Conservation (phyloP, 2,888 invertebrate species). For the Tineola bisselliella region DNA sequence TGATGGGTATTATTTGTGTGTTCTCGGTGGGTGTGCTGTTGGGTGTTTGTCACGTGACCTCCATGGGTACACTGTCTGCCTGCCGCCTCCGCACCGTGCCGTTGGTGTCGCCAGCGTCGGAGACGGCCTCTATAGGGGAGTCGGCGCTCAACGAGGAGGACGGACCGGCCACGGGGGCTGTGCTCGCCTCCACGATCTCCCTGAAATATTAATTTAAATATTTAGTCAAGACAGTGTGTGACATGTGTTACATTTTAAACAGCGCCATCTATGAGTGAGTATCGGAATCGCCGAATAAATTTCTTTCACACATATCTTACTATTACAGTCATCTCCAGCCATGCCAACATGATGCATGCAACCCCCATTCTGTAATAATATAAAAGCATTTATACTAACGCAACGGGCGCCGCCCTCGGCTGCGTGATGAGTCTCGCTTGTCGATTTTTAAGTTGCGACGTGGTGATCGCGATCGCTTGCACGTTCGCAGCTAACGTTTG, state of each 20-base stretch:
- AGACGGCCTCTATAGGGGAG: constrained; percentile 13
- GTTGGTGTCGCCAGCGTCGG: constrained; percentile 21
- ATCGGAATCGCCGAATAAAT: too few relatives aligned
- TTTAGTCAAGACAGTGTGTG: too few relatives aligned
- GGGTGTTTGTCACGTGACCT: constrained; percentile 56
- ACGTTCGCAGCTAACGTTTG: constrained; percentile 38
- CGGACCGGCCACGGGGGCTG: constrained; percentile 23
- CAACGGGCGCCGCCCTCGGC: constrained; percentile 28
- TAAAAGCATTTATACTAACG: constrained; percentile 27
- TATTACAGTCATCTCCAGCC: not conserved
- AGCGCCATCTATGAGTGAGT: not conserved
- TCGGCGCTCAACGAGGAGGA: constrained; percentile 19
- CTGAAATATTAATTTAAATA: constrained; percentile 23
- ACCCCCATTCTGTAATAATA: too few relatives aligned
- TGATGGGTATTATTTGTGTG: not conserved
- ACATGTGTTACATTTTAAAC: too few relatives aligned
- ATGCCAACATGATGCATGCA: too few relatives aligned
- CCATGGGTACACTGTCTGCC: constrained; percentile 49
- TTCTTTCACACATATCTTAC: too few relatives aligned
- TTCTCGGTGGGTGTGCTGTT: not conserved
- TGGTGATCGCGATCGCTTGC: constrained; percentile 44
- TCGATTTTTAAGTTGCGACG: constrained; percentile 40
- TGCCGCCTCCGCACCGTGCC: constrained; percentile 32
- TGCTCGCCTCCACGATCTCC: constrained; percentile 36
- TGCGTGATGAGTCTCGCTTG: constrained; percentile 38